A percentile compares a stretch with the other conserved stretches of the same genome.
These are phyloP conservation scores for Apistogramma diplotaenia DNA, from an alignment of 2,113 vertebrate species.

Conservation along the genomic window DNA sequence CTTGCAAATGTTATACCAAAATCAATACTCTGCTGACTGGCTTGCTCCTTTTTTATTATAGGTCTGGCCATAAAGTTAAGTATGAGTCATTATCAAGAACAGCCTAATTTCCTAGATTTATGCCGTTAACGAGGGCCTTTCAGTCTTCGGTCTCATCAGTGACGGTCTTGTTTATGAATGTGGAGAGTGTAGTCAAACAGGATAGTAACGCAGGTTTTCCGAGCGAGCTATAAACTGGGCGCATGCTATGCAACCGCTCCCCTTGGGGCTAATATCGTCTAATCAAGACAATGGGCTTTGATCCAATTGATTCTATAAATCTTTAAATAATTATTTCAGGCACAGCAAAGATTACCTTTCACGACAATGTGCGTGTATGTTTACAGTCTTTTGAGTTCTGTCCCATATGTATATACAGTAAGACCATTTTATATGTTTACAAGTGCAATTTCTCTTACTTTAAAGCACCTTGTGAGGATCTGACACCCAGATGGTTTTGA, in stretches of 20 bases:
- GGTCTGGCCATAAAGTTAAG: constrained; percentile 60
- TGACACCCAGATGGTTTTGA: not conserved
- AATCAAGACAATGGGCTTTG: constrained; percentile 39
- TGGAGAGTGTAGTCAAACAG: not conserved
- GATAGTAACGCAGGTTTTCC: constrained; percentile 3
- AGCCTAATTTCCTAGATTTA: constrained; percentile 50
- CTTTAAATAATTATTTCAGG: constrained; percentile 3
- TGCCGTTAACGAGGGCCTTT: constrained; percentile 39
- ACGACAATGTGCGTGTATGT: not conserved
- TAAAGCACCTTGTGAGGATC: not conserved
- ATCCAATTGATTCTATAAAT: constrained; percentile 23
- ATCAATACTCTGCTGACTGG: constrained; percentile 62
- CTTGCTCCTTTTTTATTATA: constrained; percentile 55
- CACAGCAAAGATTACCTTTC: not conserved
- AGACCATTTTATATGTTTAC: accelerated
- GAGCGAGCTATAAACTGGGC: constrained; percentile 25
- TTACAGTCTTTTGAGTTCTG: not conserved
- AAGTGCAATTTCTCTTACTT: not conserved
- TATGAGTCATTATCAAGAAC: constrained; percentile 62
- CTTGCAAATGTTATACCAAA: constrained; percentile 43
- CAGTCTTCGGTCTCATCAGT: constrained; percentile 23
- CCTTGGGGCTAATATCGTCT: constrained; percentile 3
- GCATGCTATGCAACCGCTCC: not conserved
- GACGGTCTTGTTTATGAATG: constrained; percentile 46
- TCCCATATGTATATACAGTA: not conserved